A percentile compares a stretch with the other conserved stretches of the same genome.
Conservation (phyloP, 2,113 vertebrate genomes). For the Triplophysa rosa region DNA sequence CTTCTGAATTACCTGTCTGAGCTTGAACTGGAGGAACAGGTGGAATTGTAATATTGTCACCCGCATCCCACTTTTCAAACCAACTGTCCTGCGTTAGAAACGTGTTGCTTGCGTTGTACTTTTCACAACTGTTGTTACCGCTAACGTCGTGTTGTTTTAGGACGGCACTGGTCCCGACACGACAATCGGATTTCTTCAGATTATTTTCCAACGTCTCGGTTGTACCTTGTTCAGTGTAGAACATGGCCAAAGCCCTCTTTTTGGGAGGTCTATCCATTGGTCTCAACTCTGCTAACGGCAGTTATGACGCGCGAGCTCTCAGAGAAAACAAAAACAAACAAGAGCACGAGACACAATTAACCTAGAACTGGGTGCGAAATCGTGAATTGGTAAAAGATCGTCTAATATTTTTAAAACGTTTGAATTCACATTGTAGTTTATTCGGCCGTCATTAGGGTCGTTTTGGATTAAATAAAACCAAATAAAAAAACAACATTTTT, state of each 20-base stretch:
- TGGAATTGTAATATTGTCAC: not conserved
- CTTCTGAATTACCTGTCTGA: not conserved
- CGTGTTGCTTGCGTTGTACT: not conserved
- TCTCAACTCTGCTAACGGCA: conserved; percentile 9
- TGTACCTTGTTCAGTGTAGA: not conserved
- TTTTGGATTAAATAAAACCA: not conserved
- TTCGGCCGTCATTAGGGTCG: conserved; percentile 21
- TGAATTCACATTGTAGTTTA: too few relatives aligned
- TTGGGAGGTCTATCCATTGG: conserved; percentile 44
- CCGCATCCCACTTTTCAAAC: not conserved
- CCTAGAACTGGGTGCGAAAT: too few relatives aligned
- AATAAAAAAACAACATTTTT: too few relatives aligned
- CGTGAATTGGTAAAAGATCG: too few relatives aligned
- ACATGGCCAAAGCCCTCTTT: conserved; percentile 25
- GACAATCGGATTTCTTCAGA: not conserved
- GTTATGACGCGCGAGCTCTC: not conserved
- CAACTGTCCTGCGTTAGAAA: not conserved
- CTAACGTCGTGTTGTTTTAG: too few relatives aligned
- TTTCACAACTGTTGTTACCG: not conserved
- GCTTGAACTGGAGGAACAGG: not conserved
- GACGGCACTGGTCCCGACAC: not conserved
- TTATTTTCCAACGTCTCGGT: not conserved
- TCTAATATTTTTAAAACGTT: too few relatives aligned
- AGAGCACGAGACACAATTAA: not conserved
- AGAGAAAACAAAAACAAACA: conserved; percentile 4